Percentiles rank a stretch among this genome's conserved stretches.
phyloP scores from a whole-genome alignment of 2,797 vertebrate species.

The Enteromius mattozi region DNA sequence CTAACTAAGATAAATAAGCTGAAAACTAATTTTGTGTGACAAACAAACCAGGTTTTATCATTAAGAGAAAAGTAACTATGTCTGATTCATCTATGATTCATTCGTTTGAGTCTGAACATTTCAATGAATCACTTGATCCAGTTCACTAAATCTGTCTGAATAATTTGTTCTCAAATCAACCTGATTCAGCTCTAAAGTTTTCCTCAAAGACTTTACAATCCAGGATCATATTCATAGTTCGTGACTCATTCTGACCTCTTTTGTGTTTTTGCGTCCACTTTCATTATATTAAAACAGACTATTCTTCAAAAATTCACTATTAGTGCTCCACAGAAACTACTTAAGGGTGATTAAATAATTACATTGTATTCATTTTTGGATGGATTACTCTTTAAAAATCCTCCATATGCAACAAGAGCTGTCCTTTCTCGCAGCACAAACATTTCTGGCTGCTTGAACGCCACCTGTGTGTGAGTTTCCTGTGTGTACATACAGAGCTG shows the following conservation, averaged over 20 bases:
- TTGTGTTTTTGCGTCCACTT: not conserved
- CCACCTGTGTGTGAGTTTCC: conserved; percentile 52
- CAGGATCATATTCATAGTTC: not conserved
- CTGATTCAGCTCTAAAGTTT: not conserved
- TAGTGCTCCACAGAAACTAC: not conserved
- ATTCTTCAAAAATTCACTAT: not conserved
- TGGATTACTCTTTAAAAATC: not conserved
- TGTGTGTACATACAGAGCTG: conserved; percentile 71
- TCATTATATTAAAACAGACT: not conserved
- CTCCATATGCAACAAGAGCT: not conserved
- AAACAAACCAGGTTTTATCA: not conserved
- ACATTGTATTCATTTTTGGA: not conserved
- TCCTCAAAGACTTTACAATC: not conserved
- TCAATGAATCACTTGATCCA: not conserved
- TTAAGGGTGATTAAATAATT: not conserved
- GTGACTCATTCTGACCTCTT: not conserved
- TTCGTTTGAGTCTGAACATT: not conserved
- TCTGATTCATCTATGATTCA: not conserved
- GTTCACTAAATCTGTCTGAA: not conserved
- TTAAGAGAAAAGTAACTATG: not conserved
- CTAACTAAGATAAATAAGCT: not conserved
- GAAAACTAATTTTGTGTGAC: not conserved
- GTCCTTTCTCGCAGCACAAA: not conserved
- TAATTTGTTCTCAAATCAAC: not conserved
- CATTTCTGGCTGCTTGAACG: not conserved